Evolutionary conservation across 1,140 invertebrate genomes (phyloP).

Genomic region (Anadara kagoshimensis): DNA sequence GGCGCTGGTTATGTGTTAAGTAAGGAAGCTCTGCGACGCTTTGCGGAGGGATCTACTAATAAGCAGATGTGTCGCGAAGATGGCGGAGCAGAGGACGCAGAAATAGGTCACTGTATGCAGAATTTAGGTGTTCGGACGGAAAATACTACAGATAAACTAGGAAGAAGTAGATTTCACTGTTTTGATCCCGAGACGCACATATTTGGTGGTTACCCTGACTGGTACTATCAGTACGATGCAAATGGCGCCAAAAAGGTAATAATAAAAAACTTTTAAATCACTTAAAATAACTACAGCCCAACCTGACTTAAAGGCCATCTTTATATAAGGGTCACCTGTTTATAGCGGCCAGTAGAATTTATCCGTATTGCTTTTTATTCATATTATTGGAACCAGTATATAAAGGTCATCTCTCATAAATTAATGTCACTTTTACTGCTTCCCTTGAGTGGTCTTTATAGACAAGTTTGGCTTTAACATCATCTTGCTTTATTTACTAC

Average conservation of each 20-base stretch:
- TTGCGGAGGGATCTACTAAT: constrained; percentile 75
- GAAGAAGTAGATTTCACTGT: constrained; percentile 93
- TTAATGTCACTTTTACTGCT: no score
- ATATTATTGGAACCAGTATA: no score
- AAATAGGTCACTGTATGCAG: constrained; percentile 94
- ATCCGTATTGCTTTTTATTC: no score
- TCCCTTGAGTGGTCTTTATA: no score
- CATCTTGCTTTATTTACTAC: no score
- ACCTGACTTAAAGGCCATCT: no score
- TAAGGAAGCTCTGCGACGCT: constrained; percentile 58
- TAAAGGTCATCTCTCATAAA: no score
- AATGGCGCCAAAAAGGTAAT: constrained; percentile 61
- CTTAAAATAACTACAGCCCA: no score
- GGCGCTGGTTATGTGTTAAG: constrained; percentile 89
- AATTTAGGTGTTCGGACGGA: constrained; percentile 89
- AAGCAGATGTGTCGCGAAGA: constrained; percentile 77
- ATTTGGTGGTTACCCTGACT: constrained; percentile 67
- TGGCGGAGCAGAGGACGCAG: constrained; percentile 93
- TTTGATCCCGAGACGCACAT: constrained; percentile 78
- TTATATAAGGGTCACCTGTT: no score
- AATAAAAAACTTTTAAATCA: no score
- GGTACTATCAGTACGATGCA: constrained; percentile 64
- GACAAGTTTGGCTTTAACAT: no score
- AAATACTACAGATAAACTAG: constrained; percentile 88
- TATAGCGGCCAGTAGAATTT: no score